Conservation (phyloP, 2,888 invertebrate species). For the Acronicta alni region DNA sequence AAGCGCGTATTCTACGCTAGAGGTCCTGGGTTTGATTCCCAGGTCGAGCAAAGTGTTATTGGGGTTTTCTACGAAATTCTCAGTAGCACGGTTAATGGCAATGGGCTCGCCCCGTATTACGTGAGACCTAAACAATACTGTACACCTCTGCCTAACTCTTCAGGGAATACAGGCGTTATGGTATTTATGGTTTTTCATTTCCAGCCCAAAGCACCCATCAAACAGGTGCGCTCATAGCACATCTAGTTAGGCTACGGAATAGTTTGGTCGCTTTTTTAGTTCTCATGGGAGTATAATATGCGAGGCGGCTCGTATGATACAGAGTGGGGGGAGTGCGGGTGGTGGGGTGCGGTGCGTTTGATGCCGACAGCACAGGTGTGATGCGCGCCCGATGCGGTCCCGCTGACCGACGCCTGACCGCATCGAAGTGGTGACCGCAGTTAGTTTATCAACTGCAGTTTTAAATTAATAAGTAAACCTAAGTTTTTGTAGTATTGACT, state of each 20-base stretch:
- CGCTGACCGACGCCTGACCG: conserved; percentile 49
- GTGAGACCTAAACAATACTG: too few species aligned
- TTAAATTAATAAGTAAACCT: conserved; percentile 2
- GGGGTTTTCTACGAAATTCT: too few species aligned
- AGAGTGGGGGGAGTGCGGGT: conserved; percentile 53
- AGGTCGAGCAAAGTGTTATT: too few species aligned
- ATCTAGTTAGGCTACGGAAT: conserved; percentile 64
- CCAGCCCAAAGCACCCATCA: not conserved
- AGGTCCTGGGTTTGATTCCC: too few species aligned
- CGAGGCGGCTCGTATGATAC: conserved; percentile 82
- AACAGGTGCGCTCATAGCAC: conserved; percentile 45
- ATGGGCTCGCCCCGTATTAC: too few species aligned
- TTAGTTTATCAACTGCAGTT: conserved; percentile 33
- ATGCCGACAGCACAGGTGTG: conserved; percentile 84
- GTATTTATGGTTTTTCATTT: not conserved
- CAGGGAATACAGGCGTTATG: too few species aligned
- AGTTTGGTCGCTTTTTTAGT: conserved; percentile 68
- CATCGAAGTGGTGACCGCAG: conserved; percentile 41
- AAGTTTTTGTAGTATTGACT: not conserved
- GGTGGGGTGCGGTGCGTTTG: conserved; percentile 73
- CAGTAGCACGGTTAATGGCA: too few species aligned
- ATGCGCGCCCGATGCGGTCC: conserved; percentile 68
- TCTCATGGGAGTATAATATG: conserved; percentile 81
- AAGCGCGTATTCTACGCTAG: too few species aligned
- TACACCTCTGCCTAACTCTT: too few species aligned